These are phyloP conservation scores for Trissolcus basalis DNA, from an alignment of 1,140 invertebrate genomes.

Conservation along the genomic window DNA sequence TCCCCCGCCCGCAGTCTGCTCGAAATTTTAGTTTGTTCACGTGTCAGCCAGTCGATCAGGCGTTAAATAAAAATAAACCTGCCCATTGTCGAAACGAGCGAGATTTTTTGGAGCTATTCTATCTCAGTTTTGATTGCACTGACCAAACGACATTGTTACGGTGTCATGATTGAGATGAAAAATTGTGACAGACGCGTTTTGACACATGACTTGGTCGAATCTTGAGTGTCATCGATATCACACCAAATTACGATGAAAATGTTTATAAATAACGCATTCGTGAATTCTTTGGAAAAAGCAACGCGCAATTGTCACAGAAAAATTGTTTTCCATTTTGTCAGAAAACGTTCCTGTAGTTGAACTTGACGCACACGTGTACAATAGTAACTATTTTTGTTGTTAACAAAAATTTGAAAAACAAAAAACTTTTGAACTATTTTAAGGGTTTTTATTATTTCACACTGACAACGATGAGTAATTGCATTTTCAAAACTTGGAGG, in stretches of 20 bases:
- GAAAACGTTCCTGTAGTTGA: slow-evolving; percentile 1
- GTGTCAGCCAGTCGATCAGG: not conserved
- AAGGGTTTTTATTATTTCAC: not conserved
- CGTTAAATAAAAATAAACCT: not conserved
- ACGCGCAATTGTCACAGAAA: slow-evolving; percentile 36
- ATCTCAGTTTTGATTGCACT: too few species aligned
- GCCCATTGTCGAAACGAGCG: not conserved
- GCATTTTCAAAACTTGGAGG: slow-evolving; percentile 33
- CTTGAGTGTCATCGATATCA: slow-evolving; percentile 7
- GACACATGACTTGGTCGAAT: not conserved
- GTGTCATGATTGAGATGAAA: not conserved
- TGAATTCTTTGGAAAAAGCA: slow-evolving; percentile 3
- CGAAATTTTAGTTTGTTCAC: not conserved
- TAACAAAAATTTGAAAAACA: too few species aligned
- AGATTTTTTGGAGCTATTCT: too few species aligned
- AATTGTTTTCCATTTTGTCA: slow-evolving; percentile 20
- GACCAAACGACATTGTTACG: too few species aligned
- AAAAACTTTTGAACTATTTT: slow-evolving; percentile 1
- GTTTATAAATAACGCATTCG: slow-evolving; percentile 29
- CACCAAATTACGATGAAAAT: slow-evolving; percentile 10
- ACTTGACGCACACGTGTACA: too few species aligned
- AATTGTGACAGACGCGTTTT: not conserved
- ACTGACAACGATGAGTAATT: not conserved
- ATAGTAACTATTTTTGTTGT: too few species aligned
- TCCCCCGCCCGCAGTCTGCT: not conserved